Conservation (phyloP, 2,888 invertebrate genomes). For the Glaucopsyche alexis region DNA sequence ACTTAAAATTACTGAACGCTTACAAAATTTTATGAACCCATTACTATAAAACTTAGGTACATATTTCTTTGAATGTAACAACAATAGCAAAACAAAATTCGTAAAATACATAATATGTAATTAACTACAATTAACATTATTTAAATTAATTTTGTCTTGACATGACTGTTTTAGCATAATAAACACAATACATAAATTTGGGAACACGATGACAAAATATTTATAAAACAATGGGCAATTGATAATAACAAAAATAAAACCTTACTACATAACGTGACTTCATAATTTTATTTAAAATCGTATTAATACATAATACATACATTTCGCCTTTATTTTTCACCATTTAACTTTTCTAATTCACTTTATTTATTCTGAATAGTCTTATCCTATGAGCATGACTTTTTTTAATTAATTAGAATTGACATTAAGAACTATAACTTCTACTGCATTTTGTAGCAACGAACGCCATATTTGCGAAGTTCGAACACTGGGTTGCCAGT, state of each 20-base stretch:
- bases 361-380: conserved; percentile 50
- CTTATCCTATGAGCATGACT: conserved; percentile 60
- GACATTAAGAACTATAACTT: conserved; percentile 63
- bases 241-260: conserved; percentile 37
- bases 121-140: conserved; percentile 16
- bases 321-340: conserved; percentile 74
- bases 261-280: conserved; percentile 42
- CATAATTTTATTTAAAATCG: conserved; percentile 51
- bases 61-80: conserved; percentile 22
- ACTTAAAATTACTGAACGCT: conserved; percentile 5
- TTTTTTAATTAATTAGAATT: conserved; percentile 62
- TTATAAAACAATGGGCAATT: conserved; percentile 49
- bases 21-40: conserved; percentile 12
- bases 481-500: conserved; percentile 52
- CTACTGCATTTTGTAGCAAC: conserved; percentile 70
- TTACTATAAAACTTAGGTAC: background rate
- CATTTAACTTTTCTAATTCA: conserved; percentile 53
- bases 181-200: conserved; percentile 37
- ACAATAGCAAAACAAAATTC: conserved; percentile 17
- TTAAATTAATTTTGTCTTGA: conserved; percentile 48
- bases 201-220: conserved; percentile 30
- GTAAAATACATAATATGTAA: too few relatives aligned
- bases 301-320: conserved; percentile 58
- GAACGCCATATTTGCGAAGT: conserved; percentile 74
- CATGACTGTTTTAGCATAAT: conserved; percentile 48